phyloP scores from a whole-genome alignment of 2,888 invertebrate genomes.

The Diachrysia chrysitis region DNA sequence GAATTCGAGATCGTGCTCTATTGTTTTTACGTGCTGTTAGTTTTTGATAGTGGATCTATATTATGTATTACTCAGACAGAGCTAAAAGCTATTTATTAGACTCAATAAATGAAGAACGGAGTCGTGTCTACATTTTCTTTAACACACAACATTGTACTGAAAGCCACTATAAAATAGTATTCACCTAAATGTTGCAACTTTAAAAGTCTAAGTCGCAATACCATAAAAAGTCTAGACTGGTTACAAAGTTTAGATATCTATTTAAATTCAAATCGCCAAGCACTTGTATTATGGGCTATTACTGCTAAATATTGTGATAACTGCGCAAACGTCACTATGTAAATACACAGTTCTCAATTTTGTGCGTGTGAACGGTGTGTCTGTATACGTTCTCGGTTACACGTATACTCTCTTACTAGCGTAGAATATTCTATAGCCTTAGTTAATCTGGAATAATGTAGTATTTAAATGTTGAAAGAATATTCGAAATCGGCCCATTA shows the following conservation, averaged over 20 bases:
- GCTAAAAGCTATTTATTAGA: not conserved
- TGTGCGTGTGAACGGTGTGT: not conserved
- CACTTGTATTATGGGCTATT: conserved; percentile 46
- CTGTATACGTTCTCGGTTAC: no score
- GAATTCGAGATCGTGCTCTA: no score
- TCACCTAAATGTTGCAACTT: conserved; percentile 2
- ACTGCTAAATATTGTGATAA: conserved; percentile 56
- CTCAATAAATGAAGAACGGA: not conserved
- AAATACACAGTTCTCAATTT: conserved; percentile 29
- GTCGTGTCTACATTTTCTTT: not conserved
- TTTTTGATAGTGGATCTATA: not conserved
- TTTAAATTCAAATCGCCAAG: conserved; percentile 59
- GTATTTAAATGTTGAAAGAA: no score
- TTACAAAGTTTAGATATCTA: conserved; percentile 35
- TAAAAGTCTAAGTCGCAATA: conserved; percentile 15
- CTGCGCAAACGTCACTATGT: conserved; percentile 27
- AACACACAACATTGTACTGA: not conserved
- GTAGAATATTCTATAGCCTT: no score
- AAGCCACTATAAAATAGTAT: not conserved
- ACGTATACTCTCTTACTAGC: no score
- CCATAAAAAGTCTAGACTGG: conserved; percentile 39
- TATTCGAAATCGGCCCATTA: no score
- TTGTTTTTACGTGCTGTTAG: no score
- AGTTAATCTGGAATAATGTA: no score
- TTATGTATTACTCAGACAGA: not conserved